phyloP scores from a whole-genome alignment of 2,113 vertebrate species.

The Apaloderma vittatum region DNA sequence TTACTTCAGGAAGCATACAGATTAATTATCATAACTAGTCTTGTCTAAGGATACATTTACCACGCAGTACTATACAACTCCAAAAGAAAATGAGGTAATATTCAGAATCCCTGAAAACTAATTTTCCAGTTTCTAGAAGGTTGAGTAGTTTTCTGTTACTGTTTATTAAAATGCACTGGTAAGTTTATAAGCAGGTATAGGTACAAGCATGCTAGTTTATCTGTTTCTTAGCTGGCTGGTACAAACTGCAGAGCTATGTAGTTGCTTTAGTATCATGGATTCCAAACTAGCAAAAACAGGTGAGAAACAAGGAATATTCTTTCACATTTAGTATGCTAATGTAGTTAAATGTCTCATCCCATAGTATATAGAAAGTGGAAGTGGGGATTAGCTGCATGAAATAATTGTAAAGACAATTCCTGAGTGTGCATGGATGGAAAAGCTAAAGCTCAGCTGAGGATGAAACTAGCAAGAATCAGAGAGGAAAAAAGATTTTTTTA shows the following conservation, averaged over 20 bases:
- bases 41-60: background rate
- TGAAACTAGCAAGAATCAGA: background rate
- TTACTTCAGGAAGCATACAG: background rate
- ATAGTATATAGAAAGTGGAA: rapidly evolving
- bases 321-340: background rate
- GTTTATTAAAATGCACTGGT: background rate
- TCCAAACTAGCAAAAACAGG: background rate
- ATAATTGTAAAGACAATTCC: background rate
- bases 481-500: background rate
- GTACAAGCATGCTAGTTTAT: background rate
- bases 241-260: background rate
- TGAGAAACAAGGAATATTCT: background rate
- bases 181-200: background rate
- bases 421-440: background rate
- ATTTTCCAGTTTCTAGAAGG: background rate
- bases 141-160: background rate
- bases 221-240: background rate
- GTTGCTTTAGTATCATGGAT: background rate
- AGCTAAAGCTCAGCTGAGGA: background rate
- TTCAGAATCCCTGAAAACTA: background rate
- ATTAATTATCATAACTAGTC: background rate
- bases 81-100: background rate
- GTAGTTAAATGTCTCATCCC: background rate
- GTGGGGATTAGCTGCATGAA: background rate
- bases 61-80: background rate